Conservation (phyloP, 2,113 vertebrate species). For the Actenoides hombroni region DNA sequence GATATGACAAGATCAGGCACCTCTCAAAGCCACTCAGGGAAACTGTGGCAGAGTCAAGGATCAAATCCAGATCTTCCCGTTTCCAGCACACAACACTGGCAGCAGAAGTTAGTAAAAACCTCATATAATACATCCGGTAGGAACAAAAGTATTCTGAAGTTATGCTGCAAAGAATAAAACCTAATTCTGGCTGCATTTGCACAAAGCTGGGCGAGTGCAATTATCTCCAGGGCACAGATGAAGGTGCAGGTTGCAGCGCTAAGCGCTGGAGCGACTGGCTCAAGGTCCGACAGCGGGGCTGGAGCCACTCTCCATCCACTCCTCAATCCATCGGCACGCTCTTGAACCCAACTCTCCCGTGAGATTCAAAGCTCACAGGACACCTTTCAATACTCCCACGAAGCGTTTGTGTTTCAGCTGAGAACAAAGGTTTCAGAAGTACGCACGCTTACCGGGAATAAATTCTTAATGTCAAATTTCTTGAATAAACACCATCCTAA, state of each 20-base stretch:
- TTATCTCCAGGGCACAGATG: not conserved
- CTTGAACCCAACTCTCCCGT: not conserved
- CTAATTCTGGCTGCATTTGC: not conserved
- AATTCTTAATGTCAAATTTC: not conserved
- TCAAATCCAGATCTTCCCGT: not conserved
- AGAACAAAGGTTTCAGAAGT: constrained; percentile 16
- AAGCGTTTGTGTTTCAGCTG: not conserved
- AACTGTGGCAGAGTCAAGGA: not conserved
- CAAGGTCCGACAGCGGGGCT: not conserved
- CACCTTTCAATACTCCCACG: not conserved
- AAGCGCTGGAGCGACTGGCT: not conserved
- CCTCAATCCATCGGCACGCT: not conserved
- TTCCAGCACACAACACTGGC: rapidly evolving
- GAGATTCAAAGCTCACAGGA: not conserved
- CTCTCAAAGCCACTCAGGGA: not conserved
- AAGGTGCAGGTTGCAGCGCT: rapidly evolving
- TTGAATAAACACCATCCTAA: not conserved
- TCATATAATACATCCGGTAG: rapidly evolving
- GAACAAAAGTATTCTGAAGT: not conserved
- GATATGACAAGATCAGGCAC: rapidly evolving
- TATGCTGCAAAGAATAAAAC: not conserved
- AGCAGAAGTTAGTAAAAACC: not conserved
- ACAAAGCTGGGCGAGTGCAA: not conserved
- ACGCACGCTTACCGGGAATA: not conserved
- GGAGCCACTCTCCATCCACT: rapidly evolving